Conservation (phyloP, 2,797 vertebrate genomes). For the Tauraco hartlaubi region DNA sequence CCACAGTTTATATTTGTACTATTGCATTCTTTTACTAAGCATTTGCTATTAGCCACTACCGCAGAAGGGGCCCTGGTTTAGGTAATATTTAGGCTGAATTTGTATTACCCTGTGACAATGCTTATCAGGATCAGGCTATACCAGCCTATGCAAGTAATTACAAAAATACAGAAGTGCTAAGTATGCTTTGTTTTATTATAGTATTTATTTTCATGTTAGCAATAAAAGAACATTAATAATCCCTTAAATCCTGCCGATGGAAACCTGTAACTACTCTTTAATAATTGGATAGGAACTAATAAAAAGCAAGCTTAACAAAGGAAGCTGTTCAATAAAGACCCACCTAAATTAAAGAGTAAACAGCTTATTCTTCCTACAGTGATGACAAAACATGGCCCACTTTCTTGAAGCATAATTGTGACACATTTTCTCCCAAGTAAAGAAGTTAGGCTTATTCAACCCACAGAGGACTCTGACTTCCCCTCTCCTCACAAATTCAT, state of each 20-base stretch:
- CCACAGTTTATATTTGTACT: background rate
- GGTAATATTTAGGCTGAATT: background rate
- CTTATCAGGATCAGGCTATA: background rate
- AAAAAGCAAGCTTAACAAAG: background rate
- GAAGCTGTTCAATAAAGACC: background rate
- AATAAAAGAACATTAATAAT: slow-evolving; percentile 17
- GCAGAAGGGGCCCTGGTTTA: background rate
- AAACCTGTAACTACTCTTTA: background rate
- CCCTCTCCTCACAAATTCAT: background rate
- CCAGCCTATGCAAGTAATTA: background rate
- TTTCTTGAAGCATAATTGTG: background rate
- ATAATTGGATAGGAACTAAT: background rate
- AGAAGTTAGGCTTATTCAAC: background rate
- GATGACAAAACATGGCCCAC: background rate
- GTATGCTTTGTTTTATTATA: background rate
- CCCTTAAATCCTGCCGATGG: background rate
- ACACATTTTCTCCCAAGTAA: background rate
- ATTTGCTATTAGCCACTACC: background rate
- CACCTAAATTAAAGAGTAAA: background rate
- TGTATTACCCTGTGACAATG: background rate
- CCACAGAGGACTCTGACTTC: background rate
- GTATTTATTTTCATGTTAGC: background rate
- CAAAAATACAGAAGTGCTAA: background rate
- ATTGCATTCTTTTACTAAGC: background rate
- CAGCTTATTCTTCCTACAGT: background rate